Evolutionary conservation across 2,888 invertebrate species (phyloP).

Genomic region (Sceliomorpha sp.): DNA sequence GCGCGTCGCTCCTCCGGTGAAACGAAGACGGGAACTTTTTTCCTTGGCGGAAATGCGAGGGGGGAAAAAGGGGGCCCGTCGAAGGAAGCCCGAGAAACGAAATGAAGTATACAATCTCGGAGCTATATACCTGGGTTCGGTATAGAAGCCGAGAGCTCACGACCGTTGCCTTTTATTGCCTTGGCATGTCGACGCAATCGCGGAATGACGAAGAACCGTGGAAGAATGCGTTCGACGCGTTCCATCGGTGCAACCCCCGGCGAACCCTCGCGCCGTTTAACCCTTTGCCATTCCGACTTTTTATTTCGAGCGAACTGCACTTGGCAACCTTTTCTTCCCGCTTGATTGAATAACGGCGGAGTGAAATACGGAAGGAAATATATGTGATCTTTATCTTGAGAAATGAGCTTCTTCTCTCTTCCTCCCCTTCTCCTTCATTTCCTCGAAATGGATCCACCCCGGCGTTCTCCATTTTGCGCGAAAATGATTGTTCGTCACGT

Average conservation of each 20-base stretch:
- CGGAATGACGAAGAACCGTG: slow-evolving; percentile 6
- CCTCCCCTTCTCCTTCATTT: slow-evolving; percentile 2
- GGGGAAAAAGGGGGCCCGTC: slow-evolving; percentile 6
- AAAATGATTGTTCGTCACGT: too few relatives aligned
- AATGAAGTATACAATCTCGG: too few relatives aligned
- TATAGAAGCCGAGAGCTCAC: slow-evolving; percentile 7
- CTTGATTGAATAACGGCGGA: slow-evolving; percentile 1
- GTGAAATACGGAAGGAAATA: slow-evolving; percentile 2
- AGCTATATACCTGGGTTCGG: too few relatives aligned
- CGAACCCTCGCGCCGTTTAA: slow-evolving; percentile 1
- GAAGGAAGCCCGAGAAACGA: too few relatives aligned
- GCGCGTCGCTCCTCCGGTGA: too few relatives aligned
- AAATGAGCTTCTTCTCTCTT: not conserved
- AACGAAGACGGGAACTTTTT: slow-evolving; percentile 4
- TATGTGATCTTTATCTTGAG: slow-evolving; percentile 1
- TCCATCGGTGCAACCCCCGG: not conserved
- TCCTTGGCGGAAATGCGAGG: not conserved
- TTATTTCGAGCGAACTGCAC: slow-evolving; percentile 1
- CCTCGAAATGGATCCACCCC: too few relatives aligned
- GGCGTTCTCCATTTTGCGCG: too few relatives aligned
- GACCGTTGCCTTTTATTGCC: slow-evolving; percentile 10
- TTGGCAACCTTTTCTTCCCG: not conserved
- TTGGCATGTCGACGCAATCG: slow-evolving; percentile 6
- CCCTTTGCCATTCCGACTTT: slow-evolving; percentile 3
- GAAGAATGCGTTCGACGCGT: slow-evolving; percentile 9